These are phyloP conservation scores for Porites rus DNA, from an alignment of 92 coral and sea anemone genomes.

Conservation along the genomic window DNA sequence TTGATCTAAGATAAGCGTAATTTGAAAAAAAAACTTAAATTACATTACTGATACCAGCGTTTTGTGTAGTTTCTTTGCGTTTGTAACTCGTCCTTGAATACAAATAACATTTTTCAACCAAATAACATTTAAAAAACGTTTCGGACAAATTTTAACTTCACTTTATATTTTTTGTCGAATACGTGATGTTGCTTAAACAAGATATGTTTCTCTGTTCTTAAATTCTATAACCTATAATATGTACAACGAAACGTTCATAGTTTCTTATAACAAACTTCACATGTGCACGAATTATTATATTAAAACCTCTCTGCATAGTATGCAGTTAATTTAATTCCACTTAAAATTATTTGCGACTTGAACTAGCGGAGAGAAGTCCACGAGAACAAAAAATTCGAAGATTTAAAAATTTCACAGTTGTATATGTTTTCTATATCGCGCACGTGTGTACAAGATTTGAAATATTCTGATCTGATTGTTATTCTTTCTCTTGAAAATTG, in stretches of 20 bases:
- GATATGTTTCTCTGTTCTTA: slow-evolving; percentile 31
- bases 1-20: not conserved
- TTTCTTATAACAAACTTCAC: slow-evolving; percentile 22
- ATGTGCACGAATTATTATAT: slow-evolving; percentile 58
- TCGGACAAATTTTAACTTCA: slow-evolving; percentile 38
- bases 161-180: slow-evolving; percentile 8
- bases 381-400: slow-evolving; percentile 31
- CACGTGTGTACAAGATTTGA: slow-evolving; percentile 22
- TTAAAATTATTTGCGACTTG: slow-evolving; percentile 43
- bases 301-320: slow-evolving; percentile 61
- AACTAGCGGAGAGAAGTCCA: slow-evolving; percentile 25
- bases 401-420: slow-evolving; percentile 23
- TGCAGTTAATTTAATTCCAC: slow-evolving; percentile 55
- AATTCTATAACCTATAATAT: slow-evolving; percentile 39
- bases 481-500: slow-evolving; percentile 19
- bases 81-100: slow-evolving; percentile 5
- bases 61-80: slow-evolving; percentile 11
- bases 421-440: slow-evolving; percentile 27
- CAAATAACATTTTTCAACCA: slow-evolving; percentile 38
- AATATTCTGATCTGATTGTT: slow-evolving; percentile 28
- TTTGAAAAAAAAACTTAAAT: slow-evolving; percentile 10
- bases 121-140: slow-evolving; percentile 40
- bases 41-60: not conserved
- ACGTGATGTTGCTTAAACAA: slow-evolving; percentile 6
- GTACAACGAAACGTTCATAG: slow-evolving; percentile 38